Percentiles rank a stretch among this genome's conserved stretches.
These are phyloP conservation scores for Parauchenoglanis ngamensis DNA, from an alignment of 2,797 vertebrate species.

Conservation along the genomic window DNA sequence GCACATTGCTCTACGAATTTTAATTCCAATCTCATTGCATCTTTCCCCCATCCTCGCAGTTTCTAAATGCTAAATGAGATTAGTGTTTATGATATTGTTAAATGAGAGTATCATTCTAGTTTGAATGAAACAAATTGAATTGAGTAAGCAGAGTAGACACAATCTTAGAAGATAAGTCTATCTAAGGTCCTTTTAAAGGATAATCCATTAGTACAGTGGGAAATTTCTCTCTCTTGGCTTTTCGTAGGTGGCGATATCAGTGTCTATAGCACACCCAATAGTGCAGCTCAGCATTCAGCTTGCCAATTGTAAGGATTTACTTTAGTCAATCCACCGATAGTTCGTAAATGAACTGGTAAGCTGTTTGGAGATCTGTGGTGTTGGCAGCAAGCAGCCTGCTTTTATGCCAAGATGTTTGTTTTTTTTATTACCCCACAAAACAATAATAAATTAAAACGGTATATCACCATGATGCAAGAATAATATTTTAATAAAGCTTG, in stretches of 20 bases:
- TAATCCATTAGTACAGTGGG: constrained; percentile 35
- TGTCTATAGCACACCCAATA: constrained; percentile 45
- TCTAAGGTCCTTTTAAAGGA: constrained; percentile 25
- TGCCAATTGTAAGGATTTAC: constrained; percentile 73
- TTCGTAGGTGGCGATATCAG: constrained; percentile 37
- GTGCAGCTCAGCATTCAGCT: constrained; percentile 65
- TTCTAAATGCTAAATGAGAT: constrained; percentile 42
- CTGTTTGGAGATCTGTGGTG: constrained; percentile 67
- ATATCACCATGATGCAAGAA: constrained; percentile 49
- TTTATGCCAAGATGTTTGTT: constrained; percentile 63
- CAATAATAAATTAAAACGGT: constrained; percentile 64
- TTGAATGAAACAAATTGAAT: constrained; percentile 41
- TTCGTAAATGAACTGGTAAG: constrained; percentile 68
- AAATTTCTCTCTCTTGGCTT: constrained; percentile 64
- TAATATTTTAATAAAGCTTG: constrained; percentile 51
- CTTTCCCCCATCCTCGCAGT: not conserved
- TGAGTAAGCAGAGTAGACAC: constrained; percentile 19
- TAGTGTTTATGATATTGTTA: constrained; percentile 50
- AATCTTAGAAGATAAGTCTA: constrained; percentile 37
- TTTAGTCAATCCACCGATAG: constrained; percentile 72
- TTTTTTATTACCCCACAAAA: constrained; percentile 60
- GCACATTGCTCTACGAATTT: constrained; percentile 22
- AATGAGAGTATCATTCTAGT: constrained; percentile 42
- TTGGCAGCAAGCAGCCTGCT: constrained; percentile 67
- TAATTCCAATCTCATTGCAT: constrained; percentile 35